Conservation (phyloP, 1,140 invertebrate genomes). For the Hestina assimilis region DNA sequence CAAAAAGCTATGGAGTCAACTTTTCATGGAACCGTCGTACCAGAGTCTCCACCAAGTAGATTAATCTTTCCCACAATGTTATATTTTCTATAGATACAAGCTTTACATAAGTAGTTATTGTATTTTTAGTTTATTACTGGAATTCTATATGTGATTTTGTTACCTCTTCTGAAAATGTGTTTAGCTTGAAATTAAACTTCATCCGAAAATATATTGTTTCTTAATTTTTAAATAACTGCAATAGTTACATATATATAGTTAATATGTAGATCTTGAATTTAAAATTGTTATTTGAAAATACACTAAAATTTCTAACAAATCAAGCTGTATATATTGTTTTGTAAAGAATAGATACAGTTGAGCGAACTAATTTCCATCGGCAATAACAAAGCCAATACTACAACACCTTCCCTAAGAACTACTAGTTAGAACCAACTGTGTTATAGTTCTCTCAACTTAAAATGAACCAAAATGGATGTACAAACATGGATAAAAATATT, state of each 20-base stretch:
- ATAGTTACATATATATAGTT: not conserved
- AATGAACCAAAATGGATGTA: too few species aligned
- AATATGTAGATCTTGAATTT: too few species aligned
- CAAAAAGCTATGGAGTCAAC: slow-evolving; percentile 95
- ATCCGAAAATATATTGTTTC: not conserved
- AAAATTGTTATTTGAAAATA: too few species aligned
- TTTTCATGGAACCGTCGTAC: slow-evolving; percentile 98
- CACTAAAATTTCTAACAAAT: too few species aligned
- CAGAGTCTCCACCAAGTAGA: slow-evolving; percentile 94
- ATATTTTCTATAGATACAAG: slow-evolving; percentile 1
- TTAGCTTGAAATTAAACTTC: slow-evolving; percentile 6
- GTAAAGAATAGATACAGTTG: too few species aligned
- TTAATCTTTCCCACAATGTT: not conserved
- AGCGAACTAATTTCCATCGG: too few species aligned
- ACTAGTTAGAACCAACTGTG: too few species aligned
- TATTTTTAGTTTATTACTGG: not conserved
- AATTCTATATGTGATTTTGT: not conserved
- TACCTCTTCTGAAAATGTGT: not conserved
- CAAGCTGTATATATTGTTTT: too few species aligned
- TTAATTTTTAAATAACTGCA: not conserved
- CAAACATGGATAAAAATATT: too few species aligned
- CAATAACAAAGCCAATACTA: too few species aligned
- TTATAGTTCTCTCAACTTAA: too few species aligned
- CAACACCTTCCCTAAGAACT: too few species aligned
- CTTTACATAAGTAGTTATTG: not conserved